A percentile compares a stretch with the other conserved stretches of the same genome.
phyloP scores from a whole-genome alignment of 2,797 vertebrate species.

The Peromyscus eremicus region DNA sequence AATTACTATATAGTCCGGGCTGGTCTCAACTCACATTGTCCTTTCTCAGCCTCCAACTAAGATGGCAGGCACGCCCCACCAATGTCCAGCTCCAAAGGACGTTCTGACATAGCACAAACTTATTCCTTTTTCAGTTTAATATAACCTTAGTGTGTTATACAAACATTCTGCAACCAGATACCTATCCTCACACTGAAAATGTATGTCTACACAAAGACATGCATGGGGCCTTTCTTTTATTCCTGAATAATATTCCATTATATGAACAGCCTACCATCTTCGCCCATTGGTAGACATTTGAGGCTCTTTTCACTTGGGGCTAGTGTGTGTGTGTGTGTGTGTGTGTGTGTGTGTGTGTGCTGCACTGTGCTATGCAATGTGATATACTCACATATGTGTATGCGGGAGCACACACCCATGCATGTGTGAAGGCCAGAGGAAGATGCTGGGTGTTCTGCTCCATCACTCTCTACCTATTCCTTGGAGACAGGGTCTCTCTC shows the following conservation, averaged over 20 bases:
- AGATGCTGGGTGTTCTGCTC: background rate
- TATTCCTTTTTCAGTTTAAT: constrained; percentile 2
- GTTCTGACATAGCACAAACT: background rate
- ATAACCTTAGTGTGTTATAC: background rate
- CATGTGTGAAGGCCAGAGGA: background rate
- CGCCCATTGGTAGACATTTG: too few species aligned
- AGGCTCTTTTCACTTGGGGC: too few species aligned
- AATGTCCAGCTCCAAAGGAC: background rate
- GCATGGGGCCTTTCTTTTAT: too few species aligned
- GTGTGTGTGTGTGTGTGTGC: background rate
- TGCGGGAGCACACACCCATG: background rate
- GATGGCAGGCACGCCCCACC: background rate
- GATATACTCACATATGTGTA: background rate
- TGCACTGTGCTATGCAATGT: background rate
- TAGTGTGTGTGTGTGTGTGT: background rate
- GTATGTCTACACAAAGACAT: background rate
- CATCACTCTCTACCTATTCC: background rate
- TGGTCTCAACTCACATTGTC: background rate
- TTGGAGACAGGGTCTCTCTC: background rate
- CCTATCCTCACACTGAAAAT: background rate
- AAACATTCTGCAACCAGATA: background rate
- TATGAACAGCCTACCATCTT: too few species aligned
- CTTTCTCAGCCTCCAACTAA: background rate
- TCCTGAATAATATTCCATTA: too few species aligned
- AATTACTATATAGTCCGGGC: background rate